Conservation (phyloP, 30 jellyfish, hydroid and myxozoan genomes). For the Turritopsis dohrnii region DNA sequence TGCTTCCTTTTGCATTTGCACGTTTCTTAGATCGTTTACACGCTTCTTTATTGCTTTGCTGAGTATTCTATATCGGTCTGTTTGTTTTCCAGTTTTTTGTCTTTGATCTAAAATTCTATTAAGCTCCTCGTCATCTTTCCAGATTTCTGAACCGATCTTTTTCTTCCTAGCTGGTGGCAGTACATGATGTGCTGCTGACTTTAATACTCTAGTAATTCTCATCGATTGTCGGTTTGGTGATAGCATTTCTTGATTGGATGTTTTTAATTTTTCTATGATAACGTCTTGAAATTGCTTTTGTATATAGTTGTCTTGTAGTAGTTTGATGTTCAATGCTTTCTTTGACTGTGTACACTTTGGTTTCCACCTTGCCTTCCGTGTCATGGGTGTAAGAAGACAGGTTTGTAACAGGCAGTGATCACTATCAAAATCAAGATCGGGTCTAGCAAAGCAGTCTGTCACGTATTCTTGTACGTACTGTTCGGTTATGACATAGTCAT, state of each 20-base stretch:
- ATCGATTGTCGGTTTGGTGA: neutral
- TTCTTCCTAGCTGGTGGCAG: no score
- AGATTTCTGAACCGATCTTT: no score
- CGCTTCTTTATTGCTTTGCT: no score
- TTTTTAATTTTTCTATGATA: no score
- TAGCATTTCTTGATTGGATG: neutral
- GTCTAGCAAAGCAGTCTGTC: neutral
- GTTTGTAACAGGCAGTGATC: neutral
- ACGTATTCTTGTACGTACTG: neutral
- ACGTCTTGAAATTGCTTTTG: neutral
- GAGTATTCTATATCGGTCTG: no score
- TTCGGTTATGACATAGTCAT: neutral
- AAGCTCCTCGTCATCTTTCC: no score
- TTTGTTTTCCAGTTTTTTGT: no score
- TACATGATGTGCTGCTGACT: neutral
- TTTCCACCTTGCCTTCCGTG: neutral
- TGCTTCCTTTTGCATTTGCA: no score
- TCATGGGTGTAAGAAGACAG: neutral
- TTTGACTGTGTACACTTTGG: neutral
- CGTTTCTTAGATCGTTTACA: no score
- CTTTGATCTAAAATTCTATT: no score
- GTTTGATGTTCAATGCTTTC: neutral
- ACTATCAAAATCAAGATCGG: neutral
- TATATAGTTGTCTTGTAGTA: neutral
- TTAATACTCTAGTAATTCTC: neutral